A percentile compares a stretch with the other conserved stretches of the same genome.
Evolutionary conservation across 2,113 vertebrate species (phyloP).

Genomic region (Colinus virginianus): DNA sequence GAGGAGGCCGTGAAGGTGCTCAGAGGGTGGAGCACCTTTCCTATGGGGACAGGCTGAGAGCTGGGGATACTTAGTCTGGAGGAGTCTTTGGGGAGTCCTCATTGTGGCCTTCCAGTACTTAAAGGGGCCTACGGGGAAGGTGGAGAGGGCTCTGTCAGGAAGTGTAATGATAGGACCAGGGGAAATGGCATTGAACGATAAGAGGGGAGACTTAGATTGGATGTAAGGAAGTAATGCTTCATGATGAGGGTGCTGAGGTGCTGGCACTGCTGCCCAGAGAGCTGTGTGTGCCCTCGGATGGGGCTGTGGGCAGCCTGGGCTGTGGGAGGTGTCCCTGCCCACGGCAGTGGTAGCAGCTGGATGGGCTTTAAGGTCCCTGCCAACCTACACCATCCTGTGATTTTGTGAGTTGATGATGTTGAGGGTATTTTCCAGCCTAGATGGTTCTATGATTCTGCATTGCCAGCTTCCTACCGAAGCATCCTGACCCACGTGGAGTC

Average conservation of each 20-base stretch:
- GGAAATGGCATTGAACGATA: not conserved
- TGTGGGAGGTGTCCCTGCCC: not conserved
- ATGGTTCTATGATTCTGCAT: not conserved
- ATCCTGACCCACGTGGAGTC: not conserved
- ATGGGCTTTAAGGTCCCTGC: not conserved
- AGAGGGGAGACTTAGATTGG: not conserved
- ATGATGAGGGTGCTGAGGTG: not conserved
- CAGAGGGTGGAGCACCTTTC: not conserved
- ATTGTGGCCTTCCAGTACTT: not conserved
- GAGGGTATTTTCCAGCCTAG: not conserved
- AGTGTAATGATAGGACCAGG: not conserved
- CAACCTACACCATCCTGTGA: not conserved
- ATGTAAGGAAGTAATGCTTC: not conserved
- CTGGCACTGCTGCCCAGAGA: not conserved
- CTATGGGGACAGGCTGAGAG: not conserved
- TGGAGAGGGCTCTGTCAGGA: not conserved
- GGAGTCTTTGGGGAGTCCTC: not conserved
- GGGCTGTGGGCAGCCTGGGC: not conserved
- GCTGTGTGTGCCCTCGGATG: not conserved
- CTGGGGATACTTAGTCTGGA: not conserved
- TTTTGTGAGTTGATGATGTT: not conserved
- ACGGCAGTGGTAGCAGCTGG: not conserved
- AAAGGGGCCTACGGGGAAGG: not conserved
- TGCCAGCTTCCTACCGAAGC: not conserved
- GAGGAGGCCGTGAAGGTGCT: not conserved